A percentile compares a stretch with the other conserved stretches of the same genome.
Conservation (phyloP, 2,797 vertebrate species). For the Ctenosaura bakeri region DNA sequence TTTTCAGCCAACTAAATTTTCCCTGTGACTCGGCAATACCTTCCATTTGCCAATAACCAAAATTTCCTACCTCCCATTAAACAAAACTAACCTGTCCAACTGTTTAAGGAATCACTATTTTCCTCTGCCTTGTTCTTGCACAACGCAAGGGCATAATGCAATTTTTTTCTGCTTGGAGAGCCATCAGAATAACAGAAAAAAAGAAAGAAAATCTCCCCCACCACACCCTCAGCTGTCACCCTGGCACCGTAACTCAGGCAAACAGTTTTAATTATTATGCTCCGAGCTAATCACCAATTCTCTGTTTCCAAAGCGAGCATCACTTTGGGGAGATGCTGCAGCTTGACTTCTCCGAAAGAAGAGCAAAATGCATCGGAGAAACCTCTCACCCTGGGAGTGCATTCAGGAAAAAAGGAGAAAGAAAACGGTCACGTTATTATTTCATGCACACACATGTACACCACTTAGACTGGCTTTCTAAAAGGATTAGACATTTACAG, state of each 20-base stretch:
- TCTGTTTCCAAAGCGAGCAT: not conserved
- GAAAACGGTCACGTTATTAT: not conserved
- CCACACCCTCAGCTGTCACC: not conserved
- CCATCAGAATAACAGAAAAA: not conserved
- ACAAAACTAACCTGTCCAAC: not conserved
- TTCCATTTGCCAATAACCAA: not conserved
- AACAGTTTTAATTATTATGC: not conserved
- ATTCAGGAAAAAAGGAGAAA: constrained; percentile 3
- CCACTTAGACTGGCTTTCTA: not conserved
- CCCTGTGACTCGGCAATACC: too few species aligned
- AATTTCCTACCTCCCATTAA: too few species aligned
- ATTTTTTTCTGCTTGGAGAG: constrained; percentile 43
- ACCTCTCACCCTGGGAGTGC: accelerated
- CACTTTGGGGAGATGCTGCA: not conserved
- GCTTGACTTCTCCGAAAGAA: constrained; percentile 13
- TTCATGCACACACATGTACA: not conserved
- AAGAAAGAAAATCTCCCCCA: not conserved
- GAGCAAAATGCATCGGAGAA: not conserved
- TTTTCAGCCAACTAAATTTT: too few species aligned
- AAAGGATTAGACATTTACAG: constrained; percentile 2
- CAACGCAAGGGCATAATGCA: not conserved
- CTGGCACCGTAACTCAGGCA: not conserved
- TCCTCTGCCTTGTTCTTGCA: not conserved
- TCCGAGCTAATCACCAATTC: not conserved
- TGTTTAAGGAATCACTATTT: not conserved